phyloP scores from a whole-genome alignment of 2,113 vertebrate genomes.

The Malurus cyaneus region DNA sequence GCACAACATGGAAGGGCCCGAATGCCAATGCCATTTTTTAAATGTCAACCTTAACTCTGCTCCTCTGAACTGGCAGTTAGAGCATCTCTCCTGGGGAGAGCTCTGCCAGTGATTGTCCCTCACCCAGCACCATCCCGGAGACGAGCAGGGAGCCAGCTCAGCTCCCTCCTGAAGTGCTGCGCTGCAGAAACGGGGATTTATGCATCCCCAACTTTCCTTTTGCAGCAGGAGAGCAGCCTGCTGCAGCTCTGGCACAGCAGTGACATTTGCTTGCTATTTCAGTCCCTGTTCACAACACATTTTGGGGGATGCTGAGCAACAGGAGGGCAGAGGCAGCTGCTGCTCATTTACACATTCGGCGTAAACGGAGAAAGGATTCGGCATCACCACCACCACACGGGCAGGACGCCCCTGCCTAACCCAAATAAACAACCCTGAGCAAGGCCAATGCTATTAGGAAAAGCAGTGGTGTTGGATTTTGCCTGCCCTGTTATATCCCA shows the following conservation, averaged over 20 bases:
- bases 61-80: background rate
- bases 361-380: background rate
- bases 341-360: background rate
- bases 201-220: background rate
- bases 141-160: background rate
- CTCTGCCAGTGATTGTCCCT: background rate
- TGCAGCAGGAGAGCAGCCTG: background rate
- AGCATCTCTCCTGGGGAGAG: background rate
- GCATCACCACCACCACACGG: rapidly evolving
- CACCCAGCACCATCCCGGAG: background rate
- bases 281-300: background rate
- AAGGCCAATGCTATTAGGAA: background rate
- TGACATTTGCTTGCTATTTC: constrained; percentile 22
- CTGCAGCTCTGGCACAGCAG: background rate
- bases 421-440: background rate
- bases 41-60: background rate
- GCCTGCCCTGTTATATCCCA: background rate
- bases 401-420: background rate
- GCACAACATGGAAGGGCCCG: background rate
- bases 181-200: background rate
- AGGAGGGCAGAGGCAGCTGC: constrained; percentile 45
- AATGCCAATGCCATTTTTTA: background rate
- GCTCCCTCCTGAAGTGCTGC: rapidly evolving
- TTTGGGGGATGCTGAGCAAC: constrained; percentile 16
- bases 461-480: background rate